Conservation (phyloP, 1,140 invertebrate genomes). For the Brachionus rubens region DNA sequence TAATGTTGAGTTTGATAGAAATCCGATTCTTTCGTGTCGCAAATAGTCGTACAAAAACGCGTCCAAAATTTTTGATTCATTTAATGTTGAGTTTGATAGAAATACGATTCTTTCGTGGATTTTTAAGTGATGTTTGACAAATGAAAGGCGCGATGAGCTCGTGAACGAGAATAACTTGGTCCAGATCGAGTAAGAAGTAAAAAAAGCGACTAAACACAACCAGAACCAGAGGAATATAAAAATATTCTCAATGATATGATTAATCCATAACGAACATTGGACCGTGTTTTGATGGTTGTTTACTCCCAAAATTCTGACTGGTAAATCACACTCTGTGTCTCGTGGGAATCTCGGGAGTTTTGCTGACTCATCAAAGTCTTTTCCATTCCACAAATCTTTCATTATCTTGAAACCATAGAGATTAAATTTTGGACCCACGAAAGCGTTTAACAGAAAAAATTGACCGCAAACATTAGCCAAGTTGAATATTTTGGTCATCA, state of each 20-base stretch:
- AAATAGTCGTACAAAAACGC: slow-evolving; percentile 63
- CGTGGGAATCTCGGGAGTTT: slow-evolving; percentile 50
- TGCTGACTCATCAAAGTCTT: slow-evolving; percentile 47
- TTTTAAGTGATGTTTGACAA: slow-evolving; percentile 40
- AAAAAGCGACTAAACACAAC: slow-evolving; percentile 8
- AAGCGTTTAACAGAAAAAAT: slow-evolving; percentile 53
- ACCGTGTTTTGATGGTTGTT: slow-evolving; percentile 51
- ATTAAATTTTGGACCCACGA: slow-evolving; percentile 50
- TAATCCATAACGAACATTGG: slow-evolving; percentile 51
- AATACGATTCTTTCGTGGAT: background rate
- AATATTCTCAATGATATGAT: slow-evolving; percentile 50
- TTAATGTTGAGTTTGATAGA: slow-evolving; percentile 44
- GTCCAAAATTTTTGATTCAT: slow-evolving; percentile 52
- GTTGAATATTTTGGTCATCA: slow-evolving; percentile 54
- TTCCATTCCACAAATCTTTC: slow-evolving; percentile 48
- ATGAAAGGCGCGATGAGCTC: background rate
- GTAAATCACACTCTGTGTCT: slow-evolving; percentile 50
- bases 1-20: slow-evolving; percentile 13
- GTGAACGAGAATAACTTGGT: slow-evolving; percentile 17
- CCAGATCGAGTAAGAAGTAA: background rate
- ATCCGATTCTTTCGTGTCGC: slow-evolving; percentile 55
- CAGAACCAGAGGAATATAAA: slow-evolving; percentile 44
- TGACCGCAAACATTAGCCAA: slow-evolving; percentile 51
- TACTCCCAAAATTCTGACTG: slow-evolving; percentile 49
- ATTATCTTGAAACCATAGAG: slow-evolving; percentile 50